phyloP scores from a whole-genome alignment of 2,888 invertebrate genomes.

The Dicranocentrus wangi region DNA sequence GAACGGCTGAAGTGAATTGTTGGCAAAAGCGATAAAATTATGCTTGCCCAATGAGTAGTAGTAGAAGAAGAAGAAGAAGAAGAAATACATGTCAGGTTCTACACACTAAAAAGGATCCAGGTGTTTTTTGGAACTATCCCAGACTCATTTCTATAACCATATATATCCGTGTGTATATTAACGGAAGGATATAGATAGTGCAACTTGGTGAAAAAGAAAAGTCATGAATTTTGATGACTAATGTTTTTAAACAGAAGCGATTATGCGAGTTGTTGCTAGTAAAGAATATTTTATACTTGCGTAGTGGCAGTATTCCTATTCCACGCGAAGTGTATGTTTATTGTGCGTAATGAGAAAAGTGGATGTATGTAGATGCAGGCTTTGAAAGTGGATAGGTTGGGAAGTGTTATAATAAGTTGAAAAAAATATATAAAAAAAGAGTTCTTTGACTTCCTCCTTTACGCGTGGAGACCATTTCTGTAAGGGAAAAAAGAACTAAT shows the following conservation, averaged over 20 bases:
- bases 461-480: slow-evolving; percentile 52
- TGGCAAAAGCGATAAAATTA: slow-evolving; percentile 39
- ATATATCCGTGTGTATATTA: slow-evolving; percentile 3
- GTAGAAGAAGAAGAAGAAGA: background rate
- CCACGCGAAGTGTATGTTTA: slow-evolving; percentile 39
- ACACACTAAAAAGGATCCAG: slow-evolving; percentile 28
- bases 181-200: slow-evolving; percentile 5
- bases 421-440: slow-evolving; percentile 56
- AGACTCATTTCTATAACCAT: slow-evolving; percentile 31
- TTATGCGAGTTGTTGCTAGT: slow-evolving; percentile 52
- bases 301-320: background rate
- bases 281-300: slow-evolving; percentile 2
- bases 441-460: slow-evolving; percentile 61
- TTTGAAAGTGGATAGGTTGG: slow-evolving; percentile 18
- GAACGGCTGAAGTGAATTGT: background rate
- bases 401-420: slow-evolving; percentile 55
- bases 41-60: slow-evolving; percentile 13
- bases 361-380: background rate
- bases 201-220: no score
- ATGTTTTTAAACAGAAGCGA: slow-evolving; percentile 60
- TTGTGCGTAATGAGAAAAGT: slow-evolving; percentile 57
- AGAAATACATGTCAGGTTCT: background rate
- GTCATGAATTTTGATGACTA: slow-evolving; percentile 63
- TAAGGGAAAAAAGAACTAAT: slow-evolving; percentile 34
- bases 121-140: slow-evolving; percentile 53